These are phyloP conservation scores for Halichoerus grypus DNA, from an alignment of 2,113 vertebrate species.

Conservation along the genomic window DNA sequence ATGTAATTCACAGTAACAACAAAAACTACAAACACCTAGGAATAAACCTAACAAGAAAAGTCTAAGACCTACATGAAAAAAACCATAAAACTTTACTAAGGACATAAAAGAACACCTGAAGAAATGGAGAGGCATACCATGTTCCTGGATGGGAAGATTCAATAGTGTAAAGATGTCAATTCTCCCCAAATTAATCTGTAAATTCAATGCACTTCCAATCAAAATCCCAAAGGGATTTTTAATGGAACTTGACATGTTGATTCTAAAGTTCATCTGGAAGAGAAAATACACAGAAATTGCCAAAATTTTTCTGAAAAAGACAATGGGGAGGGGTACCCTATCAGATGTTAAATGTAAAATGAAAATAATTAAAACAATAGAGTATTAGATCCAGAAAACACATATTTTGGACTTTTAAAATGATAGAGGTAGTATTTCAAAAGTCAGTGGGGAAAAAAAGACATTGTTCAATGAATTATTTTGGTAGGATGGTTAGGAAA, in stretches of 20 bases:
- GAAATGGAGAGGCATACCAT: conserved; percentile 83
- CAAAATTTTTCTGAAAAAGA: conserved; percentile 74
- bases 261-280: conserved; percentile 83
- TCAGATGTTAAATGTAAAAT: conserved; percentile 66
- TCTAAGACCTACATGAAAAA: conserved; percentile 56
- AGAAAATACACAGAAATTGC: conserved; percentile 82
- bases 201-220: conserved; percentile 84
- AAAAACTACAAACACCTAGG: conserved; percentile 14
- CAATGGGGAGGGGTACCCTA: conserved; percentile 56
- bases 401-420: conserved; percentile 56
- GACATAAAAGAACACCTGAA: conserved; percentile 76
- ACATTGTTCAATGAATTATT: conserved; percentile 42
- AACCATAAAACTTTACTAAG: conserved; percentile 65
- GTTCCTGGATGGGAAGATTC: conserved; percentile 78
- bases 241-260: conserved; percentile 83
- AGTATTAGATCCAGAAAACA: conserved; percentile 63
- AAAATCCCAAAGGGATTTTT: conserved; percentile 84
- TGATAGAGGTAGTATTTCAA: conserved; percentile 34
- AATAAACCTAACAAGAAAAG: conserved; percentile 69
- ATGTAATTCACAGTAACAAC: conserved; percentile 57
- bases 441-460: conserved; percentile 45
- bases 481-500: conserved; percentile 55
- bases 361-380: conserved; percentile 62
- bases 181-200: conserved; percentile 83
- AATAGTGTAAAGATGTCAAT: conserved; percentile 82